Evolutionary conservation across 1,140 invertebrate genomes (phyloP), one percentile per base, ranked within the genome.

Genomic region (Apis cerana): DNA sequence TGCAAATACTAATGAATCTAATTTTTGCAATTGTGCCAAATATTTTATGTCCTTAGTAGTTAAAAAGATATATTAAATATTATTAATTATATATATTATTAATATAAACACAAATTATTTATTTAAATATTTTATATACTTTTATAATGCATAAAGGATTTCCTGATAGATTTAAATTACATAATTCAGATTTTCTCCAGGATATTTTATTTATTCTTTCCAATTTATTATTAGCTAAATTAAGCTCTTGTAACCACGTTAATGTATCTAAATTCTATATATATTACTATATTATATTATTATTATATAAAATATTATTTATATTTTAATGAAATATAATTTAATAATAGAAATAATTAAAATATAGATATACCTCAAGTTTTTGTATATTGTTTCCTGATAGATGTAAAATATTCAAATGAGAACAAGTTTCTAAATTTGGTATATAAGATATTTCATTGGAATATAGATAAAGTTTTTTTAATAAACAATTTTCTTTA

Each of bases 381-480:
- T 67, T 56, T 2, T 27, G n/a, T 58, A 88, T 83, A 33, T 82
- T 85, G 21, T 89, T 89, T 75, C 88, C 75, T 21, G 88, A 75
- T n/a, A 89, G 50, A 15, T 71, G 78, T 50, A 89, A 52, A 54
- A 71, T 62, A 2, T 33, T 83, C 19, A 89, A 74, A 48, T 23
- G 21, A 21, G 52, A 19, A 71, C 75, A 78, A 61, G 58, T 61
- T n/a, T 74, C 59, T 43, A 89, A 27, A 84, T 83, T 61, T 10
- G 88, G 86, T 61, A 89, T 78, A 48, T 56, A 27, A 48, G 81
- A 43, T 68, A 89, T 85, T 65, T 84, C 79, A 17, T 89, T 89
- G 2, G 88, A 86, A 65, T 86, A 89, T 15, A 86, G 71, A 65
- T 87, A 89, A 61, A 89, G 75, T 62, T 88, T 86, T 61, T 84